Evolutionary conservation across 37 sponge, comb jelly and placozoan genomes (phyloP).

Genomic region (Cliona cf. orientalis): DNA sequence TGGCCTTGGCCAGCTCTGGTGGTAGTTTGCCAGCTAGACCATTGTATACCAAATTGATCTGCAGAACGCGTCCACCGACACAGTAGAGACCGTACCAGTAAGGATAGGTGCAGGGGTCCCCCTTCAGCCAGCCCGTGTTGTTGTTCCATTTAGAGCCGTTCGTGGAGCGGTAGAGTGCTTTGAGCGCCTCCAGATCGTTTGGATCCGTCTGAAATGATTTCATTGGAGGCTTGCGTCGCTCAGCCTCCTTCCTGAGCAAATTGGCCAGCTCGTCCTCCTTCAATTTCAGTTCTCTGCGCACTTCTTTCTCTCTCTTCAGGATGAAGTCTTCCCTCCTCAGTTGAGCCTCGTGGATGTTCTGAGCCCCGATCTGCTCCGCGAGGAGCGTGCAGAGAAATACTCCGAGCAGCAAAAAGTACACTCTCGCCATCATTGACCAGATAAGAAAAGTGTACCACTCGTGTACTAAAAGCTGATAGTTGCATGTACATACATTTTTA

Average conservation of each 20-base stretch:
- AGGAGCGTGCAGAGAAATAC: no score
- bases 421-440: no score
- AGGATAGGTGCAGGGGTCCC: conserved; percentile 66
- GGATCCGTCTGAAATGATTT: conserved; percentile 31
- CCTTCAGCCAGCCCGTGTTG: conserved; percentile 80
- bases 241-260: background rate
- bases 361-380: no score
- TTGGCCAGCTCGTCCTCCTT: background rate
- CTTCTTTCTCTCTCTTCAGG: no score
- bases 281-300: no score
- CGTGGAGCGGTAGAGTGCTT: conserved; percentile 68
- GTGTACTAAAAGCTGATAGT: no score
- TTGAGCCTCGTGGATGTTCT: no score
- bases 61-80: conserved; percentile 50
- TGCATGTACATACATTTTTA: no score
- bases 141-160: conserved; percentile 72
- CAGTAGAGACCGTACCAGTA: conserved; percentile 80
- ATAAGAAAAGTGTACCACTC: no score
- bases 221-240: background rate
- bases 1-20: conserved; percentile 31
- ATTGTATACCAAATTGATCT: conserved; percentile 71
- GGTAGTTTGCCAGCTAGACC: conserved; percentile 62
- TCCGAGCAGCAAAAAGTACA: no score
- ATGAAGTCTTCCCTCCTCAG: no score
- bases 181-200: conserved; percentile 55